A percentile compares a stretch with the other conserved stretches of the same genome.
Conservation (phyloP, 2,888 invertebrate species). For the Tanypteryx hageni region DNA sequence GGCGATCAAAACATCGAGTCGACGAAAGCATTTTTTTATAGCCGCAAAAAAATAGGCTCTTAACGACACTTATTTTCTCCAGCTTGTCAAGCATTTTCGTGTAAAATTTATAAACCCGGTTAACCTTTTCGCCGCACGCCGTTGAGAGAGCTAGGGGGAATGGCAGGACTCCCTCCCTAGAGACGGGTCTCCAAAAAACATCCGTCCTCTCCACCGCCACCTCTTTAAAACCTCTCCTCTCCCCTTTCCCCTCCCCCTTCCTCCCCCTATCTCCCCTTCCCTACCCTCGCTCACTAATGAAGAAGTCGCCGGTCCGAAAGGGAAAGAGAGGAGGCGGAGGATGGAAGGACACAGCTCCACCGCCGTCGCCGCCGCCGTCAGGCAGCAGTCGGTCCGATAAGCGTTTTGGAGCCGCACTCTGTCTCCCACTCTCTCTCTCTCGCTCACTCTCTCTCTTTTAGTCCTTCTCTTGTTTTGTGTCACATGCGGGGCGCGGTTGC, state of each 20-base stretch:
- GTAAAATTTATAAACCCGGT: constrained; percentile 31
- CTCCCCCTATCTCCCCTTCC: background rate
- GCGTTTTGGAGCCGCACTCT: background rate
- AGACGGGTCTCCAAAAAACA: no score
- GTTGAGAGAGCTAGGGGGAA: background rate
- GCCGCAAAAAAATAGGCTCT: background rate
- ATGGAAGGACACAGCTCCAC: background rate
- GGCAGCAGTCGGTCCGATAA: constrained; percentile 14
- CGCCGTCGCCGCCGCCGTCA: background rate
- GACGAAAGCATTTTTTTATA: background rate
- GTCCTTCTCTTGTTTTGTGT: background rate
- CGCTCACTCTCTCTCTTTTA: background rate
- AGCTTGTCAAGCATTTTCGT: background rate
- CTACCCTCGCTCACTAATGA: background rate
- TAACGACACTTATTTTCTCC: background rate
- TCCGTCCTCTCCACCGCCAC: no score
- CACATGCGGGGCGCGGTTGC: constrained; percentile 32
- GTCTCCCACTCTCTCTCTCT: background rate
- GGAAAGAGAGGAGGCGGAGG: background rate
- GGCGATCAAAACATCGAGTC: background rate
- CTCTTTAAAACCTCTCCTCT: no score
- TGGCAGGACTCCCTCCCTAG: no score
- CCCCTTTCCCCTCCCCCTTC: no score
- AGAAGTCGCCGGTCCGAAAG: background rate
- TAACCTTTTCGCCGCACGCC: background rate